Conservation (phyloP, 1,140 invertebrate genomes). For the Cydia strobilella region DNA sequence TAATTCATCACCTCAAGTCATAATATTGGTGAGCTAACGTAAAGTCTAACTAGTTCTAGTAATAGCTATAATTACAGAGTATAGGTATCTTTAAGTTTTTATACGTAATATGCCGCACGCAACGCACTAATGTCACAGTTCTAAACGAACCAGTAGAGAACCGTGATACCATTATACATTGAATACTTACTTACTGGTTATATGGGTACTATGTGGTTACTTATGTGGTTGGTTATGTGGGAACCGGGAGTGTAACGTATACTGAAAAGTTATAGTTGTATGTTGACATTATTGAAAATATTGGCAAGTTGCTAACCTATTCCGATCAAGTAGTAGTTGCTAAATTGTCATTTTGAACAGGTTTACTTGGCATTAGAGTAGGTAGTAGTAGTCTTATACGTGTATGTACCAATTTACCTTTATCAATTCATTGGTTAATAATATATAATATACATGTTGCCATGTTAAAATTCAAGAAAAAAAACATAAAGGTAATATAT, state of each 20-base stretch:
- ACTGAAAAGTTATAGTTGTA: not conserved
- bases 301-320: conserved; percentile 16
- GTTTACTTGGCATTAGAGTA: not conserved
- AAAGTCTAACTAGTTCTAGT: conserved; percentile 7
- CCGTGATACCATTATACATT: not conserved
- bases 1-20: conserved; percentile 17
- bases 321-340: not conserved
- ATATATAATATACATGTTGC: not conserved
- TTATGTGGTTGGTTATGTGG: no score
- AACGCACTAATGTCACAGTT: conserved; percentile 20
- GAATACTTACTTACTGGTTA: no score
- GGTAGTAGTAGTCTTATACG: not conserved
- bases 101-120: conserved; percentile 8
- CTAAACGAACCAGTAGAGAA: not conserved
- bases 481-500: no score
- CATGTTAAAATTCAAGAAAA: no score
- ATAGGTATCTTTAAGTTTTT: conserved; percentile 24
- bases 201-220: no score
- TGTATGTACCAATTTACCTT: no score
- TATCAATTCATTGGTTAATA: no score
- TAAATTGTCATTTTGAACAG: not conserved
- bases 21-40: conserved; percentile 12
- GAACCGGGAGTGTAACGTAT: not conserved
- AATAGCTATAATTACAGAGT: conserved; percentile 21
- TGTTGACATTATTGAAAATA: conserved; percentile 5